Conservation (phyloP, 2,113 vertebrate genomes). For the cattle (Bos taurus) region ARS-UCD2.0 NC_037330.1:107000001-107000500, state of each 20-base stretch:
- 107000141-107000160: not conserved
- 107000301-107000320: not conserved
- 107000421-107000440: not conserved
- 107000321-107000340: conserved; percentile 31
- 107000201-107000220: not conserved
- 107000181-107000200: not conserved
- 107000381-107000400: not conserved
- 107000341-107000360: conserved; percentile 3
- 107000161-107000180: conserved; percentile 4
- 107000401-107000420: conserved; percentile 16
- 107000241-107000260: not conserved
- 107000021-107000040: not conserved
- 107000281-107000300: not conserved
- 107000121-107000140: conserved; percentile 17
- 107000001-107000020: not conserved
- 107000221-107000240: not conserved
- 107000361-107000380: not conserved
- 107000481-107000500: conserved; percentile 20
- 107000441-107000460: not conserved
- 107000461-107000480: conserved; percentile 10
- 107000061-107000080: conserved; percentile 8
- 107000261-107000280: not conserved
- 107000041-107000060: not conserved
- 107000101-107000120: conserved; percentile 25
- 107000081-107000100: not conserved